Conservation (phyloP, 2,888 invertebrate genomes). For the Nemotelus pantherinus region DNA sequence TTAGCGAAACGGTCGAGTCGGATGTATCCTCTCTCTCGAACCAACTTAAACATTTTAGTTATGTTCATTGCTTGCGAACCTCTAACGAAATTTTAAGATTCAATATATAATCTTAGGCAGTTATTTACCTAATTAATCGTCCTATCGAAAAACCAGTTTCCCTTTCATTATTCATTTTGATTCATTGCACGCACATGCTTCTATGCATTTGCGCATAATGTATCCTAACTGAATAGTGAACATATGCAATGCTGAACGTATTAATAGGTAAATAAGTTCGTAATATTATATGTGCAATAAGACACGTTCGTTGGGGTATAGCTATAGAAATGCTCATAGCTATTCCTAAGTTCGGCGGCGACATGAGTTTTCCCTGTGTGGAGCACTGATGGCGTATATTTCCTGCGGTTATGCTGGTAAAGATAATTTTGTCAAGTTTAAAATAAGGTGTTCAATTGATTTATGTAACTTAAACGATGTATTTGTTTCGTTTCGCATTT, state of each 20-base stretch:
- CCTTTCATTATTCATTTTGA: slow-evolving; percentile 9
- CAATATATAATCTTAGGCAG: slow-evolving; percentile 53
- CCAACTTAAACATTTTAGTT: slow-evolving; percentile 56
- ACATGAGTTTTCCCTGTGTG: slow-evolving; percentile 41
- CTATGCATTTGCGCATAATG: slow-evolving; percentile 16
- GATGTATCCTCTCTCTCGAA: slow-evolving; percentile 16
- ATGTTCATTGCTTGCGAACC: slow-evolving; percentile 65
- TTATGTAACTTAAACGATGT: background rate
- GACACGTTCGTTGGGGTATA: slow-evolving; percentile 61
- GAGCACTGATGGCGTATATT: too few relatives aligned
- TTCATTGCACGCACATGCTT: slow-evolving; percentile 24
- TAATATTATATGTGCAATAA: slow-evolving; percentile 49
- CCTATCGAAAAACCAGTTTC: slow-evolving; percentile 24
- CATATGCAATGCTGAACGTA: slow-evolving; percentile 31
- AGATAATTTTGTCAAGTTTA: too few relatives aligned
- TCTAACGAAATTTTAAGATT: slow-evolving; percentile 58
- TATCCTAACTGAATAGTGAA: slow-evolving; percentile 30
- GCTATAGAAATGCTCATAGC: slow-evolving; percentile 64
- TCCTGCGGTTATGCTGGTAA: too few relatives aligned
- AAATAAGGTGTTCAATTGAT: too few relatives aligned
- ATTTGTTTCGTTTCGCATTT: background rate
- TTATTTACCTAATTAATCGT: slow-evolving; percentile 55
- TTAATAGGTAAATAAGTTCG: slow-evolving; percentile 51
- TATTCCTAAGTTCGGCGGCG: slow-evolving; percentile 57
- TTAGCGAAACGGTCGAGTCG: slow-evolving; percentile 39